Evolutionary conservation across 2,888 invertebrate genomes (phyloP), one percentile per base, ranked within the genome.

Genomic region (Cerastoderma edule): DNA sequence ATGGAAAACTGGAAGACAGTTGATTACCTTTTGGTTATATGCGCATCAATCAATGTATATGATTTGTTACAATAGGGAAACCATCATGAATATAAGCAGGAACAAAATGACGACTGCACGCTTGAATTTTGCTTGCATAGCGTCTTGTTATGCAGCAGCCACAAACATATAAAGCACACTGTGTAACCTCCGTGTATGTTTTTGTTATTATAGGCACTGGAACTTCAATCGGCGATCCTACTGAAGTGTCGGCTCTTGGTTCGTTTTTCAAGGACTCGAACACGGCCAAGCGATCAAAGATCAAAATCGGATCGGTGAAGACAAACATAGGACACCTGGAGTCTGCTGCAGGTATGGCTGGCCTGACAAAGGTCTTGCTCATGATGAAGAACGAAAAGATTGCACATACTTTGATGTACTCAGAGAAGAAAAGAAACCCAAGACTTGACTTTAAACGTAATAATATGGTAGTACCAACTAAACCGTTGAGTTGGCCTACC

Each of bases 241-340:
- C 83, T 24, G 88, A 88, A 71, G 78, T 67, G 2, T 76, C 75
- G 32, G 66, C 81, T 19, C 60, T 87, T 0, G 83, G 83, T 2
- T 28, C 32, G 5, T 67, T 67, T 6, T 84, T 88, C 28, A 68
- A 67, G 1, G 57, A 50, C 32, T 35, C 69, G 13, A 13, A 30
- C 5, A 44, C 27, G 6, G n/a, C 30, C 13, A 60, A 32, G 27
- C 27, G 50, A 19, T 28, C 35, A 22, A 46, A 65, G 22, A 53
- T 67, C 10, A 46, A 70, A 22, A 80, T 88, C 19, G 88, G 88
- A 0, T 88, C 88, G 0, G 87, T 86, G 2, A 87, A 87, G 64
- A 83, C 87, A n/a, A 88, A 87, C 66, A 84, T 87, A 24, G 87
- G 87, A 6, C 87, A 87, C 72, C 48, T 77, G 22, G 86, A 87